These are phyloP conservation scores for Cordilura impudica DNA, from an alignment of 2,888 invertebrate genomes.

Conservation along the genomic window DNA sequence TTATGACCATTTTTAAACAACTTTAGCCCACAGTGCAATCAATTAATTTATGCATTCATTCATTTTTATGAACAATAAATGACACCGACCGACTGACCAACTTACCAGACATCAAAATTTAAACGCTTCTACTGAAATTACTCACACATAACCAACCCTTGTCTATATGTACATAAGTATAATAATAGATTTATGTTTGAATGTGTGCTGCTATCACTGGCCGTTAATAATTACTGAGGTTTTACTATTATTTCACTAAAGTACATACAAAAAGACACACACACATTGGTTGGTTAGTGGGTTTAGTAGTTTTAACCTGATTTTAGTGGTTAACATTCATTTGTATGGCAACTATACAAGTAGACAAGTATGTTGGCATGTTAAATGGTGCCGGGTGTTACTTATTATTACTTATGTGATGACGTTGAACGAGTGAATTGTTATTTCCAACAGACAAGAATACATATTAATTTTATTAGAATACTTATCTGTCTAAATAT, in stretches of 20 bases:
- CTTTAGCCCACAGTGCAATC: too few species aligned
- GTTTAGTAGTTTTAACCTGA: background rate
- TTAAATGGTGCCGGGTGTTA: background rate
- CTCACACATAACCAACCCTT: background rate
- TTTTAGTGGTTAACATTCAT: background rate
- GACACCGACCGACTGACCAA: conserved; percentile 3
- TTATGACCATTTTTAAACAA: too few species aligned
- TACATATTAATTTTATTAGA: too few species aligned
- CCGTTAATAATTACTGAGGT: background rate
- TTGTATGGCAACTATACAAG: too few species aligned
- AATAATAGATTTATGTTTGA: too few species aligned
- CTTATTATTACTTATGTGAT: too few species aligned
- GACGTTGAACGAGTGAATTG: background rate
- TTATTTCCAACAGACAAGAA: conserved; percentile 9
- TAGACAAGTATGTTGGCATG: background rate
- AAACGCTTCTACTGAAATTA: conserved; percentile 5
- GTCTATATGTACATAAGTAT: too few species aligned
- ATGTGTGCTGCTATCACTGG: too few species aligned
- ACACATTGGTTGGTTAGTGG: background rate
- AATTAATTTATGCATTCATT: too few species aligned
- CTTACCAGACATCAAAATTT: conserved; percentile 9
- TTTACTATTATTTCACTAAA: background rate
- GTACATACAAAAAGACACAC: background rate
- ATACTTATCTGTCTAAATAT: too few species aligned
- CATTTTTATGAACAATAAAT: too few species aligned